Base-by-base conservation (phyloP, 2,797 vertebrate genomes). In the Megalops cyprinoides region DNA sequence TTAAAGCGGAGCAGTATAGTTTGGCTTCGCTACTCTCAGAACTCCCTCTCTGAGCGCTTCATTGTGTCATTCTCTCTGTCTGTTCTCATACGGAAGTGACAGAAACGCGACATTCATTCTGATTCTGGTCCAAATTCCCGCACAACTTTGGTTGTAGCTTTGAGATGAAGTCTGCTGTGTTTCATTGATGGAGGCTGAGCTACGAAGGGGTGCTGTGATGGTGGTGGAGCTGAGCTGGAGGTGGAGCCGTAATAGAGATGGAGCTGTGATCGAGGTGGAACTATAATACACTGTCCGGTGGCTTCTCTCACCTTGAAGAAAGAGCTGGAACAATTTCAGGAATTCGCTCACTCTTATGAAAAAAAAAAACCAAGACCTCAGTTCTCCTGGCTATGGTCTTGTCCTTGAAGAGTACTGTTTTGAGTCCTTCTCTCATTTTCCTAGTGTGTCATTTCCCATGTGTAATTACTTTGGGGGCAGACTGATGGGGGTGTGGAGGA, bases 391-490 rank as follows among this genome's bases (percentile, higher is more conserved):
- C 42, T 55, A 53, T 74, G 78, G 67, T 74, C 69, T 53, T 42
- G 8, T 53, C 78, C 71, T 79, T 79, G 67, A 79, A 56, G 69
- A 56, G 78, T 51, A 37, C 78, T 71, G 62, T 71, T 53, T 71
- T 79, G 46, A 71, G 67, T 42, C 44, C 67, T 71, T 71, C 78
- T 51, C 34, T 74, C 78, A 55, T 74, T 56, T 71, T 69, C 60
- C 67, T 71, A 39, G 67, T 53, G 67, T 79, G 78, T 79, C 78
- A 79, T 73, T 79, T 79, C 78, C 51, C 55, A 39, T 25, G 37
- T 31, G 67, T 74, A 79, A 79, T 79, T 79, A 79, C 74, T 55
- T 78, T 37, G 58, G 37, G 69, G 25, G 37, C 51, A 42, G 67
- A 58, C 67, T 65, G 34, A 18, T 56, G 69, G 67, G 51, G 79